Conservation (phyloP, 2,113 vertebrate species). For the Morone chrysops region DNA sequence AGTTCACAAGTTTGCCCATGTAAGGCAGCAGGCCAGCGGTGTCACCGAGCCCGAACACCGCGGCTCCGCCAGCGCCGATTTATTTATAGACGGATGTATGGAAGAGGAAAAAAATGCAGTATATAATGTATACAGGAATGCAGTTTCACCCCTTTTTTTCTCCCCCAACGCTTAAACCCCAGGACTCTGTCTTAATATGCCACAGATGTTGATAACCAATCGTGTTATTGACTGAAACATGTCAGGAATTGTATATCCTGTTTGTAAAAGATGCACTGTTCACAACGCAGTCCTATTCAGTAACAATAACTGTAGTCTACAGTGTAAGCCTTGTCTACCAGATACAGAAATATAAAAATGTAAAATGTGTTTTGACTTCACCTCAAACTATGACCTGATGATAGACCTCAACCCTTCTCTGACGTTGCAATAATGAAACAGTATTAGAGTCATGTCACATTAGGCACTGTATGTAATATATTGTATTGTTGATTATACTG, state of each 20-base stretch:
- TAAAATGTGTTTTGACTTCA: neutral
- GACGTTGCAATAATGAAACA: neutral
- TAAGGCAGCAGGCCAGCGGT: constrained; percentile 84
- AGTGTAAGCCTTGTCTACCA: too few species aligned
- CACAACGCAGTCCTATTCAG: neutral
- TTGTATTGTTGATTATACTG: too few species aligned
- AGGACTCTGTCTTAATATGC: neutral
- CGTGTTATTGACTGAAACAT: neutral
- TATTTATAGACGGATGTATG: neutral
- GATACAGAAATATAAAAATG: neutral
- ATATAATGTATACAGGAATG: neutral
- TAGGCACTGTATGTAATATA: too few species aligned
- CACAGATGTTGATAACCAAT: neutral
- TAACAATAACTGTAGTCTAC: too few species aligned
- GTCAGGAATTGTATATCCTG: neutral
- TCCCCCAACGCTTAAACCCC: neutral
- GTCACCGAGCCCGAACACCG: constrained; percentile 23
- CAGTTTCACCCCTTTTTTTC: neutral
- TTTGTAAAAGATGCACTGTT: neutral
- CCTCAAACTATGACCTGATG: neutral
- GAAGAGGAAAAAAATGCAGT: neutral
- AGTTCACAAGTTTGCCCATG: constrained; percentile 85
- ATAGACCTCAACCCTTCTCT: neutral
- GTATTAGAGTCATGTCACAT: too few species aligned
- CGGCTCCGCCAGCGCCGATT: neutral